Conservation (phyloP, 2,797 vertebrate species). For the Chrysocyon brachyurus region DNA sequence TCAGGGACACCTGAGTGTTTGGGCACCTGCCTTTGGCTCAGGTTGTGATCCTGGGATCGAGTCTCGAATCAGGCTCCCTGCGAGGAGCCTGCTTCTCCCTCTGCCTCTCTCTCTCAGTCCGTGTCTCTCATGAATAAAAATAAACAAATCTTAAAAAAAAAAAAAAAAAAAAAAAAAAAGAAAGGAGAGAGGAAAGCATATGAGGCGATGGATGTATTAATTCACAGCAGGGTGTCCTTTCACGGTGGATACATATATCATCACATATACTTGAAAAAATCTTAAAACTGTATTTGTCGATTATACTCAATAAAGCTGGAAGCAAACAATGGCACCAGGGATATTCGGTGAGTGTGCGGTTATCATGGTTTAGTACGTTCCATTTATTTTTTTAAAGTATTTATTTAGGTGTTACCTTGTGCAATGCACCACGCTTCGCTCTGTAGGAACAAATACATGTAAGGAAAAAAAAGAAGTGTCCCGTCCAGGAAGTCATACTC, state of each 20-base stretch:
- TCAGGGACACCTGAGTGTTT: no score
- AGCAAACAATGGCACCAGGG: neutral
- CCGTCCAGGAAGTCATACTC: neutral
- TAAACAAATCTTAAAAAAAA: no score
- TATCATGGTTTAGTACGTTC: neutral
- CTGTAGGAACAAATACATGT: neutral
- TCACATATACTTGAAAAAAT: neutral
- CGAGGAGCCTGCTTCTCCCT: no score
- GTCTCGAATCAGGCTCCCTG: no score
- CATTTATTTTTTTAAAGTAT: conserved; percentile 26
- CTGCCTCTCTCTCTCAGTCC: no score
- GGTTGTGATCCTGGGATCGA: no score
- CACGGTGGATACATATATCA: neutral
- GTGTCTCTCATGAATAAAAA: no score
- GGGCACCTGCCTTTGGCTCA: no score
- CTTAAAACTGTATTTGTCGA: neutral
- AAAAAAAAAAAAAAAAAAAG: no score
- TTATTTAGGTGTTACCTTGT: neutral
- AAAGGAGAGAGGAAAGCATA: neutral
- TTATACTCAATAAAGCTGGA: neutral
- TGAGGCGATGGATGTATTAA: neutral
- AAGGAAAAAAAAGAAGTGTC: neutral
- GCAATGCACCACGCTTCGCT: neutral
- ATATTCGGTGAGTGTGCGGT: neutral
- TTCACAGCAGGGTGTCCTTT: neutral